Evolutionary conservation across 2,113 vertebrate genomes (phyloP), one percentile per base, ranked within the genome.

Genomic region (Rhinogobius similis): DNA sequence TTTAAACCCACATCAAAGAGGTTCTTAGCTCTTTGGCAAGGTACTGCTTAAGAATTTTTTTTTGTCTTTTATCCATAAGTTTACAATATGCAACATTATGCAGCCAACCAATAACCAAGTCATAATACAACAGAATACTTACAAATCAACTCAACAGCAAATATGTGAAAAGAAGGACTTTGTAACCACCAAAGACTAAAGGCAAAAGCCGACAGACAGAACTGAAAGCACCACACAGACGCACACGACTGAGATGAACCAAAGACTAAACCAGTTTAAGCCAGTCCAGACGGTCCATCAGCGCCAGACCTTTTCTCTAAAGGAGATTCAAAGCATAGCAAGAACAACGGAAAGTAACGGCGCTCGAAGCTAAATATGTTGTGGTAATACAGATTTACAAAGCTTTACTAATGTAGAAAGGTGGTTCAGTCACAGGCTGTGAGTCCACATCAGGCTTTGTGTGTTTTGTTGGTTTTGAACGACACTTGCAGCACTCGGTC

Each of bases 1-100:
- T 98, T 93, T 92, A 97, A 97, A 98, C 95, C 95, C 95, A 97
- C 96, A 96, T 97, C 96, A 98, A 99, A 98, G 96, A 99, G 96
- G 96, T 95, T 97, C 93, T 95, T 95, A 94, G 96, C 97, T 98
- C 97, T 99, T 98, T 98, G 96, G 96, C 96, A 98, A 98, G 95
- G 95, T 98, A 97, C 95, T 95, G 94, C 95, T 97, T 97, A 98
- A 73, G 95, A 98, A 96, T 91, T 95, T 95, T 91, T 97, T 88
- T 89, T 96, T 89, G 78, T 88, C 70, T 91, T 96, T 95, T 95
- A 89, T 93, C 92, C 90, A 88, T 95, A 95, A 93, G 94, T 95
- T 95, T 96, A 98, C 95, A 97, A 95, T 96, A 97, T 95, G 94
- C 93, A 92, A 92, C 96, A 93, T 94, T 93, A 94, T 93, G 95